These are phyloP conservation scores for Ptilonorhynchus violaceus DNA, from an alignment of 2,113 vertebrate species.

Conservation along the genomic window DNA sequence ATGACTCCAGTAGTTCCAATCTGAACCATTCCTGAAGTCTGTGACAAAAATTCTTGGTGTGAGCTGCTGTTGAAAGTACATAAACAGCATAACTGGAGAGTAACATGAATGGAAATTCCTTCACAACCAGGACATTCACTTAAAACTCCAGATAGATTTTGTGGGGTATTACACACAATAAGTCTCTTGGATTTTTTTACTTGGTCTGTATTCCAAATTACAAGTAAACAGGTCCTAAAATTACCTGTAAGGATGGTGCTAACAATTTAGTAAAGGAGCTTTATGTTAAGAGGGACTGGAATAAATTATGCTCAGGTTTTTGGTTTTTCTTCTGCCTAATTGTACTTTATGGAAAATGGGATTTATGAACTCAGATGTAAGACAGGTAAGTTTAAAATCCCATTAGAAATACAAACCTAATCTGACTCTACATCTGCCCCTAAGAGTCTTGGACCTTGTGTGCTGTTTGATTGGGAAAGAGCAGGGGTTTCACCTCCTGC, in stretches of 20 bases:
- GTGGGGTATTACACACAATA: neutral
- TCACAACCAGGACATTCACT: neutral
- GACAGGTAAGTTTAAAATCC: neutral
- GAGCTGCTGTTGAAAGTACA: neutral
- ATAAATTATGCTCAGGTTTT: neutral
- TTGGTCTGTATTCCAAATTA: neutral
- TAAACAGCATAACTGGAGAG: neutral
- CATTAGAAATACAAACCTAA: neutral
- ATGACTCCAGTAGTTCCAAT: no score
- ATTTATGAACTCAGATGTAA: neutral
- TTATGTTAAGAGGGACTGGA: neutral
- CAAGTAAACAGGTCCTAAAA: neutral
- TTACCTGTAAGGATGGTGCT: neutral
- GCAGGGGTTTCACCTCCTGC: neutral
- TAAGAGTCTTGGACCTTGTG: neutral
- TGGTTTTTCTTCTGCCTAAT: neutral
- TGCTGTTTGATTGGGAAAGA: neutral
- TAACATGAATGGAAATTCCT: neutral
- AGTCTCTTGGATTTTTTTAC: neutral
- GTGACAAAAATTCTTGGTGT: neutral
- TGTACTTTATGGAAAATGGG: neutral
- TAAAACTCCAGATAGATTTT: neutral
- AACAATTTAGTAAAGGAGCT: neutral
- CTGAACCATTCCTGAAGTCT: neutral
- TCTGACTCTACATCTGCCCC: neutral